Conservation (phyloP, 35 echinoderm and acorn worm species). For the Acanthaster planci region DNA sequence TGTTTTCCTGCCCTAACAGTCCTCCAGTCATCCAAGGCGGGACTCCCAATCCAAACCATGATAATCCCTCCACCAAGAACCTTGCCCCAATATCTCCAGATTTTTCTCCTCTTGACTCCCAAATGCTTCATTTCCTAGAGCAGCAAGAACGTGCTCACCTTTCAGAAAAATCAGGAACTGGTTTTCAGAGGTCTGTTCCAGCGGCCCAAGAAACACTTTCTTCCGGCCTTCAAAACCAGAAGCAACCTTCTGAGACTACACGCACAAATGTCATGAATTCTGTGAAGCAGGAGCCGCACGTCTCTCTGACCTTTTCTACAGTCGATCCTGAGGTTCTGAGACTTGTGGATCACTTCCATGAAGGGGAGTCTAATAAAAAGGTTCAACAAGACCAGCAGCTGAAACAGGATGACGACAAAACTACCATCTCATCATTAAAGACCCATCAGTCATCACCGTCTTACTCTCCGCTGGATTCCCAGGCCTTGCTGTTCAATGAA, state of each 20-base stretch:
- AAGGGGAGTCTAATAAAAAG: neutral
- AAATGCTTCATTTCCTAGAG: conserved; percentile 8
- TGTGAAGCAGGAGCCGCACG: neutral
- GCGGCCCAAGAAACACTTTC: neutral
- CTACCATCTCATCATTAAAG: neutral
- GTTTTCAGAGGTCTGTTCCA: neutral
- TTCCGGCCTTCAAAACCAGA: neutral
- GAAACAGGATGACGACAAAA: neutral
- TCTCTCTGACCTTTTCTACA: neutral
- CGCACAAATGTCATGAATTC: neutral
- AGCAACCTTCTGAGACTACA: neutral
- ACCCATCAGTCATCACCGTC: neutral
- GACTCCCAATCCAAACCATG: neutral
- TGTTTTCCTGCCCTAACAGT: conserved; percentile 32
- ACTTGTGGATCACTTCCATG: neutral
- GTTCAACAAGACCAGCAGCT: neutral
- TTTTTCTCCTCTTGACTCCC: neutral
- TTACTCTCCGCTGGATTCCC: conserved; percentile 2
- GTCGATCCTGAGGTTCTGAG: neutral
- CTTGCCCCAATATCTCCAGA: conserved; percentile 38
- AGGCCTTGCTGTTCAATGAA: neutral
- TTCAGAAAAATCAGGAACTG: neutral
- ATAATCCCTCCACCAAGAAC: conserved; percentile 17
- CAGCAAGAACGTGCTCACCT: neutral
- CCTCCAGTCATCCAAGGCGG: neutral